Base-by-base conservation (phyloP, 2,888 invertebrate species). In the Hypomecis punctinalis region DNA sequence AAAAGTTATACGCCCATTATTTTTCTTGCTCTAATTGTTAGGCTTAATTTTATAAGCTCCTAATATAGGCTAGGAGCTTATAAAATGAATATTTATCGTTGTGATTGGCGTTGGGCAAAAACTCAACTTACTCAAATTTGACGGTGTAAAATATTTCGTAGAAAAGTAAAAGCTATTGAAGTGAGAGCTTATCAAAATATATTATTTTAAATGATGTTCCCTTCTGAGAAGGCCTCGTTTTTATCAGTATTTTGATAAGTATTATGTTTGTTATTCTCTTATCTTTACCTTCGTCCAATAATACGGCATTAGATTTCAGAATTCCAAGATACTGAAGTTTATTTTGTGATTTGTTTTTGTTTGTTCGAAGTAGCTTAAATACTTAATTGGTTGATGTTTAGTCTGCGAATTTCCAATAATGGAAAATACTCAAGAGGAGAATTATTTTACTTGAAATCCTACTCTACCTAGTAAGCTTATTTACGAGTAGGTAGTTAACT, bases 181-280 rank as follows among this genome's bases (percentile, higher is more conserved):
- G 23, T 35, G 42, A 33, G 39, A 53, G 58, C 36, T 53, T 63
- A 58, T 58, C 57, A 33, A 33, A 58, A 56, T 51, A 35, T 23
- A 35, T 46, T 7, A 36, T n/a, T 43, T 53, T 40, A 46, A 33
- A n/a, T 43, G 37, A 57, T 6, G 23, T 53, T 9, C 36, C 47
- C 2, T 53, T 63, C 57, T 53, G 1, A 39, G 37, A 58, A 58
- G 7, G 23, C 35, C 7, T 5, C 5, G 37, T 54, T 8, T 37
- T 45, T 54, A 42, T 56, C 39, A 39, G 39, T 56, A 37, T 47
- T 48, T 23, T 40, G 10, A 56, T 47, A 56, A 56, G 47, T 39
- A n/a, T 3, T 10, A 46, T 40, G 33, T 40, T 56, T 47, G 5
- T 47, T 56, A n/a, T 56, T 56, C n/a, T 56, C 47, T 47, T 47